Percentiles rank a stretch among this genome's conserved stretches.
Evolutionary conservation across 35 echinoderm and acorn worm species (phyloP).

Genomic region (Apostichopus parvimensis): DNA sequence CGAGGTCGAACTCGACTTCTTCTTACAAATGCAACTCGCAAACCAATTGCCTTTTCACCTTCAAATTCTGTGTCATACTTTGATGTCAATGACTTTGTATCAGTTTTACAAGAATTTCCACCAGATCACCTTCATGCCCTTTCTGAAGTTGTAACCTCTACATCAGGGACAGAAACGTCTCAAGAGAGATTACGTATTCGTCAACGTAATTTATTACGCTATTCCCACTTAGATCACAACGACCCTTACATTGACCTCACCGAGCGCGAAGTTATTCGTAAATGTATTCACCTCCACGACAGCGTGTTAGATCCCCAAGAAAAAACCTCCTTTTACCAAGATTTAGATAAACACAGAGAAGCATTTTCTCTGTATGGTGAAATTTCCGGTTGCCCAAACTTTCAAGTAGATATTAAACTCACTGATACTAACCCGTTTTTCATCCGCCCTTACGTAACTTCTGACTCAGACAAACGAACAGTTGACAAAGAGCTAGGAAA

Average conservation of each 20-base stretch:
- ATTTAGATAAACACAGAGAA: neutral
- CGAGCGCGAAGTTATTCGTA: neutral
- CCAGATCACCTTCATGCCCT: too few relatives aligned
- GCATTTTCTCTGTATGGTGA: slow-evolving; percentile 52
- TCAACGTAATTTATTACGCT: too few relatives aligned
- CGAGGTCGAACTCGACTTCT: neutral
- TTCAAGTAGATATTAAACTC: slow-evolving; percentile 46
- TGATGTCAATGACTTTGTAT: too few relatives aligned
- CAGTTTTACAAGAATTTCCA: too few relatives aligned
- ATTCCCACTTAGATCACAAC: too few relatives aligned
- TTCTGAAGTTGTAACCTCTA: too few relatives aligned
- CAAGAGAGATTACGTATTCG: too few relatives aligned
- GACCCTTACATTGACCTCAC: too few relatives aligned
- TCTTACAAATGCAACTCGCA: neutral
- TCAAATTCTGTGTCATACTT: too few relatives aligned
- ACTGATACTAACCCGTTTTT: slow-evolving; percentile 52
- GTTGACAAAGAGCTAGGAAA: slow-evolving; percentile 53
- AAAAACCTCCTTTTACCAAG: neutral
- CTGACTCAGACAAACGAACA: slow-evolving; percentile 34
- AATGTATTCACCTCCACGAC: slow-evolving; percentile 10
- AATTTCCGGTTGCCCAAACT: slow-evolving; percentile 51
- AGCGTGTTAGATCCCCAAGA: neutral
- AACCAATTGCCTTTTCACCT: too few relatives aligned
- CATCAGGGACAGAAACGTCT: too few relatives aligned
- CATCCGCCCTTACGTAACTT: slow-evolving; percentile 49